Evolutionary conservation across 1,140 invertebrate genomes (phyloP), one percentile per base, ranked within the genome.

Genomic region (Listronotus bonariensis): DNA sequence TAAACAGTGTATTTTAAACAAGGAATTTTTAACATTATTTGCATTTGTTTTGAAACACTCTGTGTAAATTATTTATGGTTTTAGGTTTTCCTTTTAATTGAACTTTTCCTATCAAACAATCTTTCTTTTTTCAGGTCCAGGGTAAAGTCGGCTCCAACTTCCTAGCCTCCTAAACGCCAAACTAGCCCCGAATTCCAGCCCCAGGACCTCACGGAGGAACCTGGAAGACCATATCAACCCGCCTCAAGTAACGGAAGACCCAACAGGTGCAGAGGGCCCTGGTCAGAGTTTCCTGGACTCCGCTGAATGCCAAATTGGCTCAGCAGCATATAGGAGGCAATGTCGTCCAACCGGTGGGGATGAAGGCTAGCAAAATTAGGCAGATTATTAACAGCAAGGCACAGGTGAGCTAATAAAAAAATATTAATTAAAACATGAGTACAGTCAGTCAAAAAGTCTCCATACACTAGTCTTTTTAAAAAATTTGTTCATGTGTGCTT

Each of bases 161-260:
- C 48, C 90, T 91, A 75, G 89, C 89, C 1, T 85, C 86, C 75
- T 91, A 11, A 90, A 88, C 71, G 88, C 89, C 4, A 90, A 90
- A 72, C 77, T 91, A 14, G 84, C 86, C 5, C 84, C 85, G 8
- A 82, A 81, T 63, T 71, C 86, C 54, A 85, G 82, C 20, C 85
- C 84, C 9, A 80, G 80, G 42, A 82, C 80, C 40, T 78, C 72
- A 14, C 77, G 73, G 68, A 75, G 79, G 38, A 64, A 75, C 74
- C 71, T 76, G 49, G 68, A 82, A 75, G 66, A 77, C 72, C 68
- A 82, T 75, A 62, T 80, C 73, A 1, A 79, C 62, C 69, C 79
- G 56, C 58, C 31, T 62, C 72, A 51, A 61, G 76, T 32, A 68
- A 76, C 36, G 69, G n/a, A 78, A 49, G 42, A 20, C 51, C 32